These are phyloP conservation scores for Crenichthys baileyi DNA, from an alignment of 2,797 vertebrate genomes.

Conservation along the genomic window DNA sequence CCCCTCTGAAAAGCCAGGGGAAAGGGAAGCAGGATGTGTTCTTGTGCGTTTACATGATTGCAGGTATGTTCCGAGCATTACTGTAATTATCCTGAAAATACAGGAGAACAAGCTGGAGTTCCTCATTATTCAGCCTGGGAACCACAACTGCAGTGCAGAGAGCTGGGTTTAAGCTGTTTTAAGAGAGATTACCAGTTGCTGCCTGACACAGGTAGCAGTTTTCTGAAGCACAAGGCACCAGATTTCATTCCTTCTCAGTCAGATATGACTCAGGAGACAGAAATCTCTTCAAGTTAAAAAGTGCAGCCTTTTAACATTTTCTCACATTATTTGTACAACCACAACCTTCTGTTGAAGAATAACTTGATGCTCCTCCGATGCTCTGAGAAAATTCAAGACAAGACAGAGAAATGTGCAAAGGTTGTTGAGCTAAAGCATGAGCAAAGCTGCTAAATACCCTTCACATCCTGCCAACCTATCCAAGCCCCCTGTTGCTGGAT, in stretches of 20 bases:
- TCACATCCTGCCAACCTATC: neutral
- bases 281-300: conserved; percentile 4
- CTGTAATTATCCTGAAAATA: conserved; percentile 71
- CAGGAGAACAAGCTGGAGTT: conserved; percentile 41
- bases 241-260: conserved; percentile 4
- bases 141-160: conserved; percentile 19
- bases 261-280: neutral
- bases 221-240: conserved; percentile 30
- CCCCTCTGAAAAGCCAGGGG: conserved; percentile 35
- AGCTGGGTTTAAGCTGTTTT: conserved; percentile 53
- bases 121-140: conserved; percentile 54
- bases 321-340: neutral
- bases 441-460: neutral
- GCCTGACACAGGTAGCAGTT: conserved; percentile 43
- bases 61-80: conserved; percentile 23
- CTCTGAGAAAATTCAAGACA: neutral
- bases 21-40: conserved; percentile 55
- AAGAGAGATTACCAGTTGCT: conserved; percentile 59
- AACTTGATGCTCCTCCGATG: neutral
- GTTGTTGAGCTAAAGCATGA: neutral
- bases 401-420: neutral
- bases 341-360: neutral
- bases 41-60: conserved; percentile 28
- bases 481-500: neutral
- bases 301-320: conserved; percentile 3